Evolutionary conservation across 2,888 invertebrate species (phyloP).

Genomic region (Archaeoteleia sp.): DNA sequence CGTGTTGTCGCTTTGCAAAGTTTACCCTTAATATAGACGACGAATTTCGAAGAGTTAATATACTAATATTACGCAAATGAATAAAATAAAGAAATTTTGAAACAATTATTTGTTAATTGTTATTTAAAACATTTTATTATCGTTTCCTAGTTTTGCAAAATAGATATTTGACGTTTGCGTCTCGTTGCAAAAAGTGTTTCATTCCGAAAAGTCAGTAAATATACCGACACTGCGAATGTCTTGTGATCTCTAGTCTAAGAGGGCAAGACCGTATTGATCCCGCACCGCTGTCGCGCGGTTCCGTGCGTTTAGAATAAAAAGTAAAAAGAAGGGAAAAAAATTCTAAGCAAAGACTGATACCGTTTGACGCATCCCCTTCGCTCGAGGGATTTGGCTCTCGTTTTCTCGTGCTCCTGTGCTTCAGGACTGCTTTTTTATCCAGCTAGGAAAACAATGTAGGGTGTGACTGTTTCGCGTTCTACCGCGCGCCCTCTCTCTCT

Average conservation of each 20-base stretch:
- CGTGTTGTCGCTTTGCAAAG: no score
- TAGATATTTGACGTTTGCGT: neutral
- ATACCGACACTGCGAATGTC: conserved; percentile 29
- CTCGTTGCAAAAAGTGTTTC: neutral
- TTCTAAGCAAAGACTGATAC: neutral
- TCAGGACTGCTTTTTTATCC: conserved; percentile 15
- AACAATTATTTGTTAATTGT: no score
- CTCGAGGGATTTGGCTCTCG: conserved; percentile 9
- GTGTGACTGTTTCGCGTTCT: conserved; percentile 57
- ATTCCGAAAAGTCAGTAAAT: conserved; percentile 19
- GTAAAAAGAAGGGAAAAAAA: neutral
- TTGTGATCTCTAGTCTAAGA: conserved; percentile 24
- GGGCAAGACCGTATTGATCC: conserved; percentile 36
- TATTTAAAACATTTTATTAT: conserved; percentile 2
- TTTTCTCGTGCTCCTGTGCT: conserved; percentile 21
- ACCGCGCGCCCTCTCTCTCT: conserved; percentile 32
- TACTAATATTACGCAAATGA: no score
- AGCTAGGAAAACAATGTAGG: conserved; percentile 47
- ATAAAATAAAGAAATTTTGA: no score
- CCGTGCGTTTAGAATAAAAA: conserved; percentile 8
- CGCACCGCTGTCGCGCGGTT: conserved; percentile 29
- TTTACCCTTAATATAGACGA: no score
- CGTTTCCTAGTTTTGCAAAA: neutral
- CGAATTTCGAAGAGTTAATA: no score
- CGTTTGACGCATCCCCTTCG: conserved; percentile 1